phyloP scores from a whole-genome alignment of 2,888 invertebrate genomes.

The Drosophila kuntzei region DNA sequence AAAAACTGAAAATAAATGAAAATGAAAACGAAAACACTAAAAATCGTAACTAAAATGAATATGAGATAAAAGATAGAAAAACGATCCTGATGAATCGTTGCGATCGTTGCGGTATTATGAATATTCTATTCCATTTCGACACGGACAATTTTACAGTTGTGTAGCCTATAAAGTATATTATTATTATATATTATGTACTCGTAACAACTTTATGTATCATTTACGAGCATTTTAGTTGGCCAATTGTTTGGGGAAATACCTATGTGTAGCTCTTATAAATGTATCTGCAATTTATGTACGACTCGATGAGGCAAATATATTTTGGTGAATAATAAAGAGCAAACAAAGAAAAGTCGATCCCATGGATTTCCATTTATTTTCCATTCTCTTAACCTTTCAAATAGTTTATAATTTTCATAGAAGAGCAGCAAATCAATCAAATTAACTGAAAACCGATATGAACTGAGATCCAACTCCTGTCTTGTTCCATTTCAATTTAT shows the following conservation, averaged over 20 bases:
- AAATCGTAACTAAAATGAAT: constrained; percentile 37
- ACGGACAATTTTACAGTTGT: constrained; percentile 75
- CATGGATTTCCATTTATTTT: constrained; percentile 8
- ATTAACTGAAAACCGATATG: not conserved
- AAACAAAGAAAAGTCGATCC: constrained; percentile 65
- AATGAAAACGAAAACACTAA: constrained; percentile 27
- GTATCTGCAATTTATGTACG: constrained; percentile 71
- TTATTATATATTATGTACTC: constrained; percentile 34
- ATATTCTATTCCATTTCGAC: constrained; percentile 63
- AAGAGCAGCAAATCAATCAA: constrained; percentile 3
- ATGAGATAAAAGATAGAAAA: constrained; percentile 27
- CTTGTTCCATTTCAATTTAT: not conserved
- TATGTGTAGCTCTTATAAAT: constrained; percentile 49
- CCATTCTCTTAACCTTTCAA: not conserved
- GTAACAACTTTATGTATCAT: constrained; percentile 44
- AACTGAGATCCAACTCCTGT: not conserved
- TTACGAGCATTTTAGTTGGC: constrained; percentile 68
- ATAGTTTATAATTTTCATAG: not conserved
- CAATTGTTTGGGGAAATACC: constrained; percentile 58
- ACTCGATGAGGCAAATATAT: constrained; percentile 70
- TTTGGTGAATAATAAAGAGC: constrained; percentile 77
- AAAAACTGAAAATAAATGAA: constrained; percentile 57
- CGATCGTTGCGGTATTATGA: constrained; percentile 32
- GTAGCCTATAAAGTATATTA: constrained; percentile 53
- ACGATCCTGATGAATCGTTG: constrained; percentile 32